Evolutionary conservation across 2,888 invertebrate species (phyloP), one percentile per base, ranked within the genome.

Genomic region (Notocelia uddmanniana): DNA sequence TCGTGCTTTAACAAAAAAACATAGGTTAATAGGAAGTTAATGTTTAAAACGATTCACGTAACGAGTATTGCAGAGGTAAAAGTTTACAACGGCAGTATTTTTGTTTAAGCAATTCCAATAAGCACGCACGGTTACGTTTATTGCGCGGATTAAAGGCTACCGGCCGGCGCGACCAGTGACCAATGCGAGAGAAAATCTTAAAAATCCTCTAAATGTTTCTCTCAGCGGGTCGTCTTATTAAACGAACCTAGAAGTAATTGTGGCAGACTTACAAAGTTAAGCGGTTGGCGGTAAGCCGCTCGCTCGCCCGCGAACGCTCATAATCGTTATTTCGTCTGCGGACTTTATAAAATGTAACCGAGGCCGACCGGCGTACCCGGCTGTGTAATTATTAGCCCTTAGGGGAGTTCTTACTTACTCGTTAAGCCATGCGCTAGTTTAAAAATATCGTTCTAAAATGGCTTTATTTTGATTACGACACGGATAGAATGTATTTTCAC

Each of bases 241-340:
- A 89, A 86, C 86, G 85, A 82, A 84, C 85, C 81, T 84, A 86
- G 87, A 85, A 89, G 89, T 91, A 90, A 89, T 89, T 88, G 89
- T 81, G 90, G 91, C 85, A 89, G 91, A 90, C 89, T 93, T 91
- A 90, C 88, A 88, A 91, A 93, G 92, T 92, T 92, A 90, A 91
- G 86, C 89, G 86, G 87, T 79, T 80, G 81, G 82, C 81, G 85
- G 87, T 90, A 89, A 92, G 89, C 90, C 88, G 83, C 80, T 75
- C 80, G 80, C 82, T 80, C 82, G 83, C 80, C 85, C 83, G 81
- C 83, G 84, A 85, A 83, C 79, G 81, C 84, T 87, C 90, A 87
- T 92, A 90, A 92, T 87, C 89, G 89, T 93, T 93, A 93, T 91
- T 91, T 90, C 87, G 93, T 93, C 93, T 93, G 91, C 87, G 84